A percentile compares a stretch with the other conserved stretches of the same genome.
Conservation (phyloP, 1,140 invertebrate genomes). For the Gyrodactylus bullatarudis region DNA sequence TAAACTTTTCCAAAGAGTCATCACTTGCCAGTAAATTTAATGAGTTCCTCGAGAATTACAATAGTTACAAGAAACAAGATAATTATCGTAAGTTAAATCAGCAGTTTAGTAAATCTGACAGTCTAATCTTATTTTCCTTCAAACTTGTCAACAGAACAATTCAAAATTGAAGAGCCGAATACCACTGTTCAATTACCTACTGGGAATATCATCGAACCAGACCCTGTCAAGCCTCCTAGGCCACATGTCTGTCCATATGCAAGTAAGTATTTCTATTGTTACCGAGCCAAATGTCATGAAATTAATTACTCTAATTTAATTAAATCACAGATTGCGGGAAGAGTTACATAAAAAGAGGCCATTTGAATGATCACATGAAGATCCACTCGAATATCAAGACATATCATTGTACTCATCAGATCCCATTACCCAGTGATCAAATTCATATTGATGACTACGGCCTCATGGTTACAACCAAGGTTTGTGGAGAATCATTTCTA, state of each 20-base stretch:
- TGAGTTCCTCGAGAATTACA: no score
- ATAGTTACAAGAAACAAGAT: no score
- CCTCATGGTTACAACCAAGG: neutral
- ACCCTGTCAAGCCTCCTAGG: no score
- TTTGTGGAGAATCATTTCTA: constrained; percentile 44
- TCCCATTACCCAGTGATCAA: neutral
- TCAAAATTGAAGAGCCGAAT: no score
- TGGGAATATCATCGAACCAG: no score
- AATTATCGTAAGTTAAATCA: no score
- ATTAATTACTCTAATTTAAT: neutral
- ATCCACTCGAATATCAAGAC: neutral
- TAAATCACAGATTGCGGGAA: neutral
- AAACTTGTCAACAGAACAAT: no score
- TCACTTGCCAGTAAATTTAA: no score
- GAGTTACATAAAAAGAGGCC: neutral
- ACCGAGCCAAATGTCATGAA: neutral
- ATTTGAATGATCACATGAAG: neutral
- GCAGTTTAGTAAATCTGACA: no score
- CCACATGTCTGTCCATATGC: neutral
- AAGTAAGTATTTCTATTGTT: neutral
- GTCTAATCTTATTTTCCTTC: no score
- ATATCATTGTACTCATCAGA: neutral
- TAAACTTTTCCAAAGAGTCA: no score
- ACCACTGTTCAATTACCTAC: no score
- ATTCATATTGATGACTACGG: neutral